phyloP scores from a whole-genome alignment of 1,140 invertebrate genomes.

The Glossosoma conforme region DNA sequence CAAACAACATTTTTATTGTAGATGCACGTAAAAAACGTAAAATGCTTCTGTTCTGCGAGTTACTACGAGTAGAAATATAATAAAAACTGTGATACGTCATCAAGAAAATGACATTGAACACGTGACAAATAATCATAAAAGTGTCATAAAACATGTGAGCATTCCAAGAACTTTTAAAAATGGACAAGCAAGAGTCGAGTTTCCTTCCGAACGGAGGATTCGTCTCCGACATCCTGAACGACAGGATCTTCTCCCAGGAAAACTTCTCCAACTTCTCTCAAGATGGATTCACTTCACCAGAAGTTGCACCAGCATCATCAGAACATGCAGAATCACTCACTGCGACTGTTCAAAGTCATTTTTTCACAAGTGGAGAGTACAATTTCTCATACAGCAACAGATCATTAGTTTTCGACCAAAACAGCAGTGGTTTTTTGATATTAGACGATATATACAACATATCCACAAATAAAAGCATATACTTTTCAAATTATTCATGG shows the following conservation, averaged over 20 bases:
- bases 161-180: too few relatives aligned
- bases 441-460: constrained; percentile 22
- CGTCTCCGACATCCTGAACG: constrained; percentile 26
- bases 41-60: too few relatives aligned
- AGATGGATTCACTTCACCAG: constrained; percentile 13
- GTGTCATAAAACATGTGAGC: too few relatives aligned
- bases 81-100: too few relatives aligned
- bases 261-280: constrained; percentile 18
- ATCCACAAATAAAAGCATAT: constrained; percentile 31
- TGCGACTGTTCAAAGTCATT: constrained; percentile 1
- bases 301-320: constrained; percentile 10
- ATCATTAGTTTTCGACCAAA: constrained; percentile 21
- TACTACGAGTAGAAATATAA: too few relatives aligned
- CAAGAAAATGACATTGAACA: too few relatives aligned
- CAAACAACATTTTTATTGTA: too few relatives aligned
- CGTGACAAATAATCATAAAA: too few relatives aligned
- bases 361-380: constrained; percentile 11
- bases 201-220: constrained; percentile 28
- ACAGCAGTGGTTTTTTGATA: constrained; percentile 15
- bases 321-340: constrained; percentile 9
- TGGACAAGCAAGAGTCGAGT: constrained; percentile 24
- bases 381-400: constrained; percentile 15
- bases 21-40: too few relatives aligned
- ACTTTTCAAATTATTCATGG: too few relatives aligned
- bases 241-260: constrained; percentile 21